Conservation (phyloP, 1,140 invertebrate genomes). For the Triops longicaudatus region DNA sequence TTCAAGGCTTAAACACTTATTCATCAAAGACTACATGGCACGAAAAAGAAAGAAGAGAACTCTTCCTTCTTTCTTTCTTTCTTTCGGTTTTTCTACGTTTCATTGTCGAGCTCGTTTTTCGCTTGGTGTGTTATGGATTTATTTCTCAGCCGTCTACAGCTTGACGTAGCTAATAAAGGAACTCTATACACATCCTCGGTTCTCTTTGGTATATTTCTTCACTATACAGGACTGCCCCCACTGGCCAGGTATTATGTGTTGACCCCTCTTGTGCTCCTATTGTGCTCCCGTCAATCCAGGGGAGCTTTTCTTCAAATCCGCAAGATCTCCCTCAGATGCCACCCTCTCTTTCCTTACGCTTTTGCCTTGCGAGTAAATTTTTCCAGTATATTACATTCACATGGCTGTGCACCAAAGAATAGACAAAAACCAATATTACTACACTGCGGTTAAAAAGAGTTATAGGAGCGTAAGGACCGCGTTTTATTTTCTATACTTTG, state of each 20-base stretch:
- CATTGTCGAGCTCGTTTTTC: slow-evolving; percentile 5
- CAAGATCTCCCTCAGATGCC: not conserved
- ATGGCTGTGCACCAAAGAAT: not conserved
- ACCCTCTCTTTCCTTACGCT: not conserved
- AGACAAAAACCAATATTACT: slow-evolving; percentile 12
- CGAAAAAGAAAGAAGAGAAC: too few species aligned
- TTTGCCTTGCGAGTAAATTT: not conserved
- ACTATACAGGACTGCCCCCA: not conserved
- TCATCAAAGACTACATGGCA: too few species aligned
- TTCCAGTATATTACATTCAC: not conserved
- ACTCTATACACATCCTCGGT: not conserved
- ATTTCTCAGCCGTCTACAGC: not conserved
- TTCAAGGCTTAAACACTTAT: too few species aligned
- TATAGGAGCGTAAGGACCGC: not conserved
- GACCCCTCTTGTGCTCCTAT: slow-evolving; percentile 6
- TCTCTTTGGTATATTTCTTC: slow-evolving; percentile 1
- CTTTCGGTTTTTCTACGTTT: not conserved
- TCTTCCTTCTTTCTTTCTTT: not conserved
- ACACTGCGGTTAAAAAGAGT: not conserved
- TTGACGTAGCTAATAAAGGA: slow-evolving; percentile 12
- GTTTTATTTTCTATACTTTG: not conserved
- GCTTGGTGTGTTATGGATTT: slow-evolving; percentile 10
- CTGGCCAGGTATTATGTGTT: slow-evolving; percentile 10
- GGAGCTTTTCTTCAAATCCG: slow-evolving; percentile 14
- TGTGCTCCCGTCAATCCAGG: slow-evolving; percentile 7